phyloP scores from a whole-genome alignment of 2,113 vertebrate genomes.

The Clarias batrachus region DNA sequence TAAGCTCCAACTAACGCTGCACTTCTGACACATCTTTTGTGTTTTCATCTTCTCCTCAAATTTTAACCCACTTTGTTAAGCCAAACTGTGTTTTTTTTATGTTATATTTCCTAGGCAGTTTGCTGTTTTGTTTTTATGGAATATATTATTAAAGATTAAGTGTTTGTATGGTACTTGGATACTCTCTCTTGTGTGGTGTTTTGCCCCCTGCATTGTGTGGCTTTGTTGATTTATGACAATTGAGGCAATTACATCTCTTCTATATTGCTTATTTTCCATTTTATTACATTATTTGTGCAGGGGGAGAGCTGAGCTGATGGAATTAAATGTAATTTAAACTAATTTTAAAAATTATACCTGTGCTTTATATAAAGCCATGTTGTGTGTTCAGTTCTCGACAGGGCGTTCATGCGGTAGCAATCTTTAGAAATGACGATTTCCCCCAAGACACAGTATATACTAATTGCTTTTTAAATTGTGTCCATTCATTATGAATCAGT shows the following conservation, averaged over 20 bases:
- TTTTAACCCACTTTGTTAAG: conserved; percentile 38
- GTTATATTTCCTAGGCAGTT: conserved; percentile 22
- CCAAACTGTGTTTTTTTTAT: conserved; percentile 50
- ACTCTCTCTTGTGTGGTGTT: neutral
- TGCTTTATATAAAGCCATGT: conserved; percentile 55
- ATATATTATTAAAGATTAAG: conserved; percentile 46
- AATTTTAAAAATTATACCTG: conserved; percentile 45
- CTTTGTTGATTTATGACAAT: conserved; percentile 40
- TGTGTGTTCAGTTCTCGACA: conserved; percentile 24
- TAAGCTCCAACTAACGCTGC: conserved; percentile 23
- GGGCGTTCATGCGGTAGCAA: conserved; percentile 31
- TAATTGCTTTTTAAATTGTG: conserved; percentile 23
- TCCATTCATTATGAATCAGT: conserved; percentile 7
- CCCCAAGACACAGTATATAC: conserved; percentile 19
- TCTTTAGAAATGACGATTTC: conserved; percentile 39
- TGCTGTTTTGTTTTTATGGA: conserved; percentile 53
- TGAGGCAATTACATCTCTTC: conserved; percentile 24
- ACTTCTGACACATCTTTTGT: conserved; percentile 29
- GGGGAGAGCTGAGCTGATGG: neutral
- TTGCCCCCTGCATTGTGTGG: conserved; percentile 32
- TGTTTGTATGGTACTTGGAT: conserved; percentile 47
- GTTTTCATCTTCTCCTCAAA: neutral
- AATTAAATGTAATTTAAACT: conserved; percentile 57
- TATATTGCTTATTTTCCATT: conserved; percentile 17
- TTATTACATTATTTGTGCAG: conserved; percentile 40